These are phyloP conservation scores for Euglossa dilemma DNA, from an alignment of 1,140 invertebrate species.

Conservation along the genomic window DNA sequence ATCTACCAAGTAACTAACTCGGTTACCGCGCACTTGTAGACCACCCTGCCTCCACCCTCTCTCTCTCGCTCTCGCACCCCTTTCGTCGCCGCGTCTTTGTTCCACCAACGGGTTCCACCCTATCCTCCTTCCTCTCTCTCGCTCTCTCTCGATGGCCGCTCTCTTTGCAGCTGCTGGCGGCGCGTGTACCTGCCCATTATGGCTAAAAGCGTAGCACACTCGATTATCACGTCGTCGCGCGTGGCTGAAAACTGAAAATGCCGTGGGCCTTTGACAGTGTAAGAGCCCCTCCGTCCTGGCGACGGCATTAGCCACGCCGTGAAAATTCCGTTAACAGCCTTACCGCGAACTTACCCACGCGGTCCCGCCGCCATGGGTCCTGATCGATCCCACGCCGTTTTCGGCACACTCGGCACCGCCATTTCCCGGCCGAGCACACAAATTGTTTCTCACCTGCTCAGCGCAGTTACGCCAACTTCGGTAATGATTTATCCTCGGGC, in stretches of 20 bases:
- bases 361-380: not conserved
- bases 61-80: slow-evolving; percentile 60
- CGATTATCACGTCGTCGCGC: slow-evolving; percentile 80
- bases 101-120: not conserved
- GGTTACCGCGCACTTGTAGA: slow-evolving; percentile 80
- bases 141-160: slow-evolving; percentile 17
- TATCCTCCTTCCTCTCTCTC: not conserved
- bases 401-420: not conserved
- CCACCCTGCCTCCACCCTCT: slow-evolving; percentile 30
- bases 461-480: not conserved
- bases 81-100: slow-evolving; percentile 41
- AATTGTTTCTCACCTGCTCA: not conserved
- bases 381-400: slow-evolving; percentile 11
- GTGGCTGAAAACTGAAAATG: slow-evolving; percentile 78
- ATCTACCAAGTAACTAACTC: slow-evolving; percentile 81
- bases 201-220: slow-evolving; percentile 81
- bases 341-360: slow-evolving; percentile 28
- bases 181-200: slow-evolving; percentile 80
- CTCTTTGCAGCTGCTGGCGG: slow-evolving; percentile 40
- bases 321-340: slow-evolving; percentile 50
- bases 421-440: too few relatives aligned
- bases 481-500: not conserved
- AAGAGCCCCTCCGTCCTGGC: slow-evolving; percentile 37
- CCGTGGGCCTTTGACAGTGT: slow-evolving; percentile 61
- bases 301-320: slow-evolving; percentile 38